Percentiles rank a stretch among this genome's conserved stretches.
These are phyloP conservation scores for Scomber scombrus DNA, from an alignment of 2,113 vertebrate species.

Conservation along the genomic window DNA sequence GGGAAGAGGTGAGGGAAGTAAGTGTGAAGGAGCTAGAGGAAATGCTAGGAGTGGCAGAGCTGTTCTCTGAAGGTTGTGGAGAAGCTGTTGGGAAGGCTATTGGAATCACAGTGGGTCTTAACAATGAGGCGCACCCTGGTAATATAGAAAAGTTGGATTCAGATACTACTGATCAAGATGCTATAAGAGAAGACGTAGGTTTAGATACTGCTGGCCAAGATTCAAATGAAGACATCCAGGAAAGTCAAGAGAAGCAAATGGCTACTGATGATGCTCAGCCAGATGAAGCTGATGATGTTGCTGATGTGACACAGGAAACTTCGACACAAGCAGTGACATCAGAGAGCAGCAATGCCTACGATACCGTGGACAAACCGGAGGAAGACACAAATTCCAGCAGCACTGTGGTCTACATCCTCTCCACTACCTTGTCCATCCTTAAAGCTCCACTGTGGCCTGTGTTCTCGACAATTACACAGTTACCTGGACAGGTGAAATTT, in stretches of 20 bases:
- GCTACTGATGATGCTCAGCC: slow-evolving; percentile 11
- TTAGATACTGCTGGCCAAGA: slow-evolving; percentile 27
- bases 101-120: slow-evolving; percentile 32
- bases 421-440: slow-evolving; percentile 73
- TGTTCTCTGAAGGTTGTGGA: slow-evolving; percentile 81
- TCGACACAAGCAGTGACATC: slow-evolving; percentile 24
- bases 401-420: slow-evolving; percentile 72
- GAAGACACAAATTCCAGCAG: slow-evolving; percentile 67
- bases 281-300: slow-evolving; percentile 25
- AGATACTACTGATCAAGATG: slow-evolving; percentile 19
- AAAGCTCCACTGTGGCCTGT: slow-evolving; percentile 73
- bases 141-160: slow-evolving; percentile 12
- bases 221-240: background rate
- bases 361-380: slow-evolving; percentile 46
- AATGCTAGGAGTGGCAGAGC: slow-evolving; percentile 65
- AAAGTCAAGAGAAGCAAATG: background rate
- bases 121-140: slow-evolving; percentile 3
- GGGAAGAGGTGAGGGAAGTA: slow-evolving; percentile 60
- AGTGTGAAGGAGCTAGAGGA: slow-evolving; percentile 79
- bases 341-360: background rate
- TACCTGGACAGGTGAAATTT: slow-evolving; percentile 80
- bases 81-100: slow-evolving; percentile 33
- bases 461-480: slow-evolving; percentile 72
- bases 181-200: background rate
- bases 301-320: slow-evolving; percentile 7